Evolutionary conservation across 1,140 invertebrate genomes (phyloP), one percentile per base, ranked within the genome.

Genomic region (Drosophila pandora): DNA sequence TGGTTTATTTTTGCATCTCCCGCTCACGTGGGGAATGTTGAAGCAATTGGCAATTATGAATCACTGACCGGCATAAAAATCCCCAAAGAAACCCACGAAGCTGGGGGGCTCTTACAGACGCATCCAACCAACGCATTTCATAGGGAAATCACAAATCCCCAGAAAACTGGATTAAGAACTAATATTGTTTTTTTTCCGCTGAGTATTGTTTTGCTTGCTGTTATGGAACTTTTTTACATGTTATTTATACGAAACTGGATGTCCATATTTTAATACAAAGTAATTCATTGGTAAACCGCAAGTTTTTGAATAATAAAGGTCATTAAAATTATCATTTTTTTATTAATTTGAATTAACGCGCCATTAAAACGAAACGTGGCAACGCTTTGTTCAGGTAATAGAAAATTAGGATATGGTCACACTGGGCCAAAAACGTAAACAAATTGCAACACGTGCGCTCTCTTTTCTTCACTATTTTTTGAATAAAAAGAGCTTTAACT

Each of bases 361-460:
- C 58, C 25, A 0, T 9, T 12, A 10, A 34, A 59, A 13, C 4
- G 1, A 28, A 10, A 1, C 9, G 6, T 28, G 43, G 62, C 61
- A 55, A 67, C 65, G 2, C 17, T 56, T 28, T 12, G 6, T 4
- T 10, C 13, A 43, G 5, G 3, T 10, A 0, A 7, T 0, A 28
- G 25, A 28, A 6, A 28, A 28, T 28, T 28, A 17, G 2, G 1
- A 2, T 7, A 68, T 0, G 69, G 69, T 71, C 69, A 83, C 73
- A 47, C 57, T 30, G 21, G 2, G n/a, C 43, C 30, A 10, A 69
- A 79, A 85, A 84, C 68, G 45, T 83, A 85, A 85, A 85, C 81
- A 85, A 77, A 55, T 37, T 47, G 28, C 64, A 79, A 82, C 82
- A 87, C 82, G 82, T 87, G 82, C 62, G 53, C 43, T 47, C 43